A percentile compares a stretch with the other conserved stretches of the same genome.
phyloP scores from a whole-genome alignment of 2,797 vertebrate species.

The Rhyacichthys aspro region DNA sequence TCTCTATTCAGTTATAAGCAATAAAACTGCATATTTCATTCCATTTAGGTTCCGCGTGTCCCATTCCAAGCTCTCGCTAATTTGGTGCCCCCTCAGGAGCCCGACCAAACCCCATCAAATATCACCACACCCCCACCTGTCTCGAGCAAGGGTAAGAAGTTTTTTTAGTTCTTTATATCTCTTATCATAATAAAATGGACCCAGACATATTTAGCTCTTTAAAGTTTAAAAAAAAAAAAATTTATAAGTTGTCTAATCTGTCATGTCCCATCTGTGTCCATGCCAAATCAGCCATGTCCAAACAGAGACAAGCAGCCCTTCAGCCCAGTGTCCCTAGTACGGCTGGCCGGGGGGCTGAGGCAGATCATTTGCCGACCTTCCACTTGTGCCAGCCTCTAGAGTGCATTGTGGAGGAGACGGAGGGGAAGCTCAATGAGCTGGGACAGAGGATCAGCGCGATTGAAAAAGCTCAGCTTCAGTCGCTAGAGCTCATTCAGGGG shows the following conservation, averaged over 20 bases:
- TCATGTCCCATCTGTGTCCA: conserved; percentile 34
- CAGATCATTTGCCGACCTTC: conserved; percentile 93
- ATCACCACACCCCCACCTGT: conserved; percentile 86
- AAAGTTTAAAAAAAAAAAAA: no score
- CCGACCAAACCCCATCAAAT: conserved; percentile 93
- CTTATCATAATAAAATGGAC: no score
- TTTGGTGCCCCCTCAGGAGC: conserved; percentile 99
- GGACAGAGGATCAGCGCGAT: conserved; percentile 99
- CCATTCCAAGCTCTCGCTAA: conserved; percentile 97
- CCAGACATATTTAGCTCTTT: no score
- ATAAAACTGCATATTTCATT: not conserved
- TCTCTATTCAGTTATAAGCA: no score
- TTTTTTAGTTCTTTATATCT: no score
- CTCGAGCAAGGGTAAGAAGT: conserved; percentile 90
- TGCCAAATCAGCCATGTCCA: conserved; percentile 88
- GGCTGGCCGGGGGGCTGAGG: conserved; percentile 81
- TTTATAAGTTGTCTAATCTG: not conserved
- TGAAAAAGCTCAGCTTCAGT: conserved; percentile 96
- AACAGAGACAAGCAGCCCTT: conserved; percentile 94
- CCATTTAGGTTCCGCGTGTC: conserved; percentile 94
- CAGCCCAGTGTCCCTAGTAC: conserved; percentile 89
- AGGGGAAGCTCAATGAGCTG: conserved; percentile 99
- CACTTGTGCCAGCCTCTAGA: conserved; percentile 98
- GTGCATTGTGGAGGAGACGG: conserved; percentile 99
- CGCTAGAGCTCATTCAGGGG: conserved; percentile 97